These are phyloP conservation scores for Potamarius usumacintae DNA, from an alignment of 2,113 vertebrate genomes.

Conservation along the genomic window DNA sequence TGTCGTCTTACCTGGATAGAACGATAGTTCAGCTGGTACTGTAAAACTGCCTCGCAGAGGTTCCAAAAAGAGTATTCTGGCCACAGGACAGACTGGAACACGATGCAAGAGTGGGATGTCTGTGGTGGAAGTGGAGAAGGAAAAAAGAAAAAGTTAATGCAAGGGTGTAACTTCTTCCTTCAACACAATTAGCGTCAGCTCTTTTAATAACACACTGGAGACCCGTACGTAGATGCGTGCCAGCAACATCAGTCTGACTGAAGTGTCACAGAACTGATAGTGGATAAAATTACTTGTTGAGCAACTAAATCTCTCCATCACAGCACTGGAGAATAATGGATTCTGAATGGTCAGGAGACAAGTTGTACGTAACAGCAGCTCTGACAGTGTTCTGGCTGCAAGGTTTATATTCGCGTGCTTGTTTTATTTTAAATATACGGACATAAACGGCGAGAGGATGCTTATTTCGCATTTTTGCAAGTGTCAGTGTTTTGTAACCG, in stretches of 20 bases:
- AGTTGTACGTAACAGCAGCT: not conserved
- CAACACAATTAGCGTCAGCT: not conserved
- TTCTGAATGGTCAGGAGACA: not conserved
- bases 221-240: not conserved
- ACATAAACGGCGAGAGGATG: too few species aligned
- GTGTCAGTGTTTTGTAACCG: not conserved
- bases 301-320: not conserved
- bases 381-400: not conserved
- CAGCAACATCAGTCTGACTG: not conserved
- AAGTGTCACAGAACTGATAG: not conserved
- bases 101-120: conserved; percentile 94
- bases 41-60: conserved; percentile 92
- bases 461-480: too few species aligned
- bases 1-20: conserved; percentile 83
- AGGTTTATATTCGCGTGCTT: not conserved
- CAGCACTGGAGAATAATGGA: not conserved
- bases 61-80: conserved; percentile 99
- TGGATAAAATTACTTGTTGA: not conserved
- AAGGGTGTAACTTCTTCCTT: not conserved
- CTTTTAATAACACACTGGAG: not conserved
- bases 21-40: conserved; percentile 87
- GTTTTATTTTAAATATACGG: not conserved
- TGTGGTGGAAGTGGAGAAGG: conserved; percentile 57
- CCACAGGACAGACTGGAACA: conserved; percentile 94
- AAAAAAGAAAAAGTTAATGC: conserved; percentile 37